A percentile compares a stretch with the other conserved stretches of the same genome.
Conservation (phyloP, 2,797 vertebrate genomes). For the Sparus aurata region DNA sequence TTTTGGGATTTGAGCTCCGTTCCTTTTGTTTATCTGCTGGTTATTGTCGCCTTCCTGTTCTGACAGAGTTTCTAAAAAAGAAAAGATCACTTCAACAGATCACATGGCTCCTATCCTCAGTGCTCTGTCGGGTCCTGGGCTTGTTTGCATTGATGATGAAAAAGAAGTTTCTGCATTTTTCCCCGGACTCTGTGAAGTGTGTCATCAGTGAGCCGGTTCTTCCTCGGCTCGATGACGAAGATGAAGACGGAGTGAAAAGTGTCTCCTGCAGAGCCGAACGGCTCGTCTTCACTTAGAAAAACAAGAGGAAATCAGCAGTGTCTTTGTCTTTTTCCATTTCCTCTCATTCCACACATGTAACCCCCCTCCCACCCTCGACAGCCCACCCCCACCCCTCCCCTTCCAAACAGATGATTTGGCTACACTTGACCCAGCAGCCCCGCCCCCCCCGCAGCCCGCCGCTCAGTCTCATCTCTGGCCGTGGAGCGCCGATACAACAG, state of each 20-base stretch:
- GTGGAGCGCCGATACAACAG: constrained; percentile 86
- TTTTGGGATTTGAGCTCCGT: not conserved
- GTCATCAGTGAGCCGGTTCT: not conserved
- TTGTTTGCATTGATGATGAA: constrained; percentile 20
- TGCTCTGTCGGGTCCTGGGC: constrained; percentile 46
- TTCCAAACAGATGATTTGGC: constrained; percentile 34
- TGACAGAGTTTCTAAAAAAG: constrained; percentile 19
- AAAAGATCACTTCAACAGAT: constrained; percentile 9
- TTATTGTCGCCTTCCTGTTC: constrained; percentile 56
- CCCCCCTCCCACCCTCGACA: not conserved
- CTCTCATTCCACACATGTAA: constrained; percentile 23
- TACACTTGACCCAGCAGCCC: constrained; percentile 34
- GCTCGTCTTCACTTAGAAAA: constrained; percentile 58
- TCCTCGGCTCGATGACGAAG: not conserved
- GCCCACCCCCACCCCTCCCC: not conserved
- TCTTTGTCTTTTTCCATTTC: constrained; percentile 48
- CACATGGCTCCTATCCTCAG: constrained; percentile 53
- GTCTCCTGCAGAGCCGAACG: constrained; percentile 8
- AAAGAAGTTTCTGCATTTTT: not conserved
- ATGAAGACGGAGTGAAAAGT: constrained; percentile 44
- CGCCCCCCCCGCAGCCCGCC: not conserved
- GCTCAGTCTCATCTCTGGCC: constrained; percentile 91
- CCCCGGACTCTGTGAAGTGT: not conserved
- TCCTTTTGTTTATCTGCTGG: constrained; percentile 38
- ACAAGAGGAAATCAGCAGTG: constrained; percentile 74